Evolutionary conservation across 1,140 invertebrate genomes (phyloP).

Genomic region (Platyscapa corneri): DNA sequence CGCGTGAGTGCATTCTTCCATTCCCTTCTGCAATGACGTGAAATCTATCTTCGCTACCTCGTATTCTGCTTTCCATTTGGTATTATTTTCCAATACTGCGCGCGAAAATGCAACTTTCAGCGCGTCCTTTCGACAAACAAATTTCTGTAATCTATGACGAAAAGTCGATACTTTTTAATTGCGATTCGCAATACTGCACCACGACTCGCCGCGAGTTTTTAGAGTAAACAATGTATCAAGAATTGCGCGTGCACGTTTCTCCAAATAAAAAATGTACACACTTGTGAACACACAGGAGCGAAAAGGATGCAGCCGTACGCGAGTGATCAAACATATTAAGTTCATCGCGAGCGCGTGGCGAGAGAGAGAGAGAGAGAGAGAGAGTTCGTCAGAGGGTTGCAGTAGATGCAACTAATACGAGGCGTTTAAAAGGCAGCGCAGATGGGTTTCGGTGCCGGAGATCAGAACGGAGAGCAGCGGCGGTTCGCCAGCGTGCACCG

Average conservation of each 20-base stretch:
- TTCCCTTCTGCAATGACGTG: neutral
- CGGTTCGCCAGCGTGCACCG: neutral
- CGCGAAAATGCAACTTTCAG: no score
- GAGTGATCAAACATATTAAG: constrained; percentile 27
- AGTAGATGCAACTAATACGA: neutral
- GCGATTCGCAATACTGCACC: neutral
- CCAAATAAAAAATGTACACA: neutral
- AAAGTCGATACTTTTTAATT: no score
- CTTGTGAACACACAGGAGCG: neutral
- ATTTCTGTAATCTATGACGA: no score
- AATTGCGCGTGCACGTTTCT: neutral
- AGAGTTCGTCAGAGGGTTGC: neutral
- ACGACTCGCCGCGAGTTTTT: neutral
- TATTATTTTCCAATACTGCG: no score
- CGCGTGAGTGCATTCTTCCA: neutral
- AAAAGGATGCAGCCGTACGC: neutral
- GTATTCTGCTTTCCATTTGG: no score
- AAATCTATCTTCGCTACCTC: neutral
- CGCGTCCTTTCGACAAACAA: no score
- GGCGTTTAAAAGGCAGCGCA: constrained; percentile 35
- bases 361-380: neutral
- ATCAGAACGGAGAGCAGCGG: neutral
- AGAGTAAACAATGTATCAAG: neutral
- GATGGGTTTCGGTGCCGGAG: constrained; percentile 15
- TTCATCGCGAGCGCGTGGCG: constrained; percentile 20